A percentile compares a stretch with the other conserved stretches of the same genome.
Conservation (phyloP, 2,888 invertebrate genomes). For the Ochlodes sylvanus region DNA sequence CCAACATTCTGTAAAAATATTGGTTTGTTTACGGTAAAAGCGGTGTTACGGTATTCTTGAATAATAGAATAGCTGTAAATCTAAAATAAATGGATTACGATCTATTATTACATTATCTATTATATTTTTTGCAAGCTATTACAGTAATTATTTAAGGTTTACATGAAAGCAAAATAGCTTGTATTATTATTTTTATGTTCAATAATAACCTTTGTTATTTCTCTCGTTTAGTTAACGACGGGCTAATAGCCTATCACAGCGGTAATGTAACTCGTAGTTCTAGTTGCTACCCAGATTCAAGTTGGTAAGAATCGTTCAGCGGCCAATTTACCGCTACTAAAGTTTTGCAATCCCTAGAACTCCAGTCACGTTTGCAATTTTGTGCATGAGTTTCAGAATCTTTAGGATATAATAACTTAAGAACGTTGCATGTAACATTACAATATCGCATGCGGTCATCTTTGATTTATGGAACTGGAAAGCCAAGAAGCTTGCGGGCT, state of each 20-base stretch:
- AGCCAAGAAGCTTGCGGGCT: background rate
- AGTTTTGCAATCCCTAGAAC: slow-evolving; percentile 18
- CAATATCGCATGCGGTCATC: background rate
- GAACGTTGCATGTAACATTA: slow-evolving; percentile 13
- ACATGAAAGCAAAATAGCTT: no score
- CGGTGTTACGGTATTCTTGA: no score
- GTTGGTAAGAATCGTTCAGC: slow-evolving; percentile 6
- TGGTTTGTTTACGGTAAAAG: no score
- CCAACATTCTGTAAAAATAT: no score
- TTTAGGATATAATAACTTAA: slow-evolving; percentile 4
- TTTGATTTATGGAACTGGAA: slow-evolving; percentile 14
- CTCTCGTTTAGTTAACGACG: background rate
- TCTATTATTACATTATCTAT: no score
- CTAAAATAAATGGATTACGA: background rate
- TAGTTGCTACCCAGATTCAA: background rate
- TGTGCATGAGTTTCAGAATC: slow-evolving; percentile 33
- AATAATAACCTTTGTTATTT: background rate
- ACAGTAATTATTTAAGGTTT: no score
- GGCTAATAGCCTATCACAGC: background rate
- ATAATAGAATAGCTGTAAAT: no score
- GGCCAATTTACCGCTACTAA: slow-evolving; percentile 9
- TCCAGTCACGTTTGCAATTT: slow-evolving; percentile 36
- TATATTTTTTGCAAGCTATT: no score
- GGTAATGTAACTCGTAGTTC: background rate
- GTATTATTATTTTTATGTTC: slow-evolving; percentile 5